These are phyloP conservation scores for Lutraria rhynchaena DNA, from an alignment of 1,140 invertebrate genomes.

Conservation along the genomic window DNA sequence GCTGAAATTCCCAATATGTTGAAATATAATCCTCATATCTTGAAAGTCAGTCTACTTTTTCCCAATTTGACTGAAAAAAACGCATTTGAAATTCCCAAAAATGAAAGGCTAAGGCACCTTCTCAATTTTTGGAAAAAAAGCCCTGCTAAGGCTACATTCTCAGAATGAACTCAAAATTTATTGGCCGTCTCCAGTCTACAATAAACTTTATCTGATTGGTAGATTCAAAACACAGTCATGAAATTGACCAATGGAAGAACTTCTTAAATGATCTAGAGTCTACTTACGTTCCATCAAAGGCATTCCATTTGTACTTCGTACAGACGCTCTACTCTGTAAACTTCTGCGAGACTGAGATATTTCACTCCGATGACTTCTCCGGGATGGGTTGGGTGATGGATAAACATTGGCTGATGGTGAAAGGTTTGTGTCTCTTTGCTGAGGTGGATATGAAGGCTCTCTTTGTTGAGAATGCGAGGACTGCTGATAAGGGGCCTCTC, in stretches of 20 bases:
- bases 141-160: not conserved
- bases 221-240: not conserved
- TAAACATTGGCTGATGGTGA: not conserved
- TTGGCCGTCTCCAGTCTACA: not conserved
- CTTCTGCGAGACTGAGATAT: conserved; percentile 32
- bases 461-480: not conserved
- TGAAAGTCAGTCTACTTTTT: not conserved
- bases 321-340: conserved; percentile 18
- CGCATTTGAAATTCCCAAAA: not conserved
- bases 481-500: conserved; percentile 38
- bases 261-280: not conserved
- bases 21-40: no score
- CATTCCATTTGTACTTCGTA: conserved; percentile 39
- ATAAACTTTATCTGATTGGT: not conserved
- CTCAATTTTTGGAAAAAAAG: no score
- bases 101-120: no score
- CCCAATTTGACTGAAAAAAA: no score
- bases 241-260: not conserved
- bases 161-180: not conserved
- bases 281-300: conserved; percentile 52
- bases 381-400: conserved; percentile 43
- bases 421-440: not conserved
- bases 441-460: not conserved
- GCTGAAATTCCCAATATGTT: no score
- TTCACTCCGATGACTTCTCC: conserved; percentile 24